Conservation (phyloP, 2,888 invertebrate species). For the Aspidiotus rigidus region DNA sequence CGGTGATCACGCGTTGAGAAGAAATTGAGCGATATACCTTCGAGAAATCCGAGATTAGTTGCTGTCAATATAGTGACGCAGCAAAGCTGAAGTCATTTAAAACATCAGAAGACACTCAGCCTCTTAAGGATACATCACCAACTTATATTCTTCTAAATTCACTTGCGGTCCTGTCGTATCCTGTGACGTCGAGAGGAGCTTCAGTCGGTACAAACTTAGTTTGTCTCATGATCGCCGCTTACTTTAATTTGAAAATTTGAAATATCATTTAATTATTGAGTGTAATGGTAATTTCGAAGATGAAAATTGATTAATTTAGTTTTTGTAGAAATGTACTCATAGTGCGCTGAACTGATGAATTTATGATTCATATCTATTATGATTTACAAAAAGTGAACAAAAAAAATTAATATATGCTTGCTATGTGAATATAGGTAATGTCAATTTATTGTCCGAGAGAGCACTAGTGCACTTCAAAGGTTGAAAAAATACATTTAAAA, state of each 20-base stretch:
- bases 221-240: neutral
- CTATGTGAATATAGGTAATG: no score
- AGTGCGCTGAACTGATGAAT: no score
- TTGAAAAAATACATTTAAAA: no score
- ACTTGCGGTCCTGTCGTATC: neutral
- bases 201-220: neutral
- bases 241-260: constrained; percentile 6
- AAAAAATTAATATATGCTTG: no score
- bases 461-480: no score
- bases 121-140: no score
- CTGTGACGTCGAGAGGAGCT: constrained; percentile 12
- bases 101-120: neutral
- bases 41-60: constrained; percentile 3
- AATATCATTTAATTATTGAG: constrained; percentile 7
- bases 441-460: no score
- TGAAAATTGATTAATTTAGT: constrained; percentile 1
- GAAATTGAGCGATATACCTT: neutral
- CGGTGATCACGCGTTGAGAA: neutral
- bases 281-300: neutral
- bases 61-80: constrained; percentile 5
- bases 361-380: no score
- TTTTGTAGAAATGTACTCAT: no score
- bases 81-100: constrained; percentile 14
- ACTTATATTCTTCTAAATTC: neutral
- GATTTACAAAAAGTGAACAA: no score